These are phyloP conservation scores for Orthosia cruda DNA, from an alignment of 2,888 invertebrate genomes.

Conservation along the genomic window DNA sequence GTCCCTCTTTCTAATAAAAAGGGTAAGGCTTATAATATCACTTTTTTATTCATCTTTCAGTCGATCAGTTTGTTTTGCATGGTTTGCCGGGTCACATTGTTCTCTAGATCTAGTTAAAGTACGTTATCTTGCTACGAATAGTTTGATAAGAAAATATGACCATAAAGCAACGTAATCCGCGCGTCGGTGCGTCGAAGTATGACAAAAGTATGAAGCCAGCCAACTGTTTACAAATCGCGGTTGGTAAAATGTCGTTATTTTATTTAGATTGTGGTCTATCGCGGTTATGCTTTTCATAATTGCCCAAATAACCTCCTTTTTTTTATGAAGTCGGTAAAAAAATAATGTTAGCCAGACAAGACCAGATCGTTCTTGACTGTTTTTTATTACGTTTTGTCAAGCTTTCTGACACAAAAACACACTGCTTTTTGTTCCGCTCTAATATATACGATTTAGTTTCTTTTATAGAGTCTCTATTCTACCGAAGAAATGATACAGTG, in stretches of 20 bases:
- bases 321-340: too few relatives aligned
- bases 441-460: neutral
- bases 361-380: neutral
- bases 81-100: neutral
- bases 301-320: too few relatives aligned
- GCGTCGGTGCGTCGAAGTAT: too few relatives aligned
- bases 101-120: too few relatives aligned
- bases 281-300: neutral
- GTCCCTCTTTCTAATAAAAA: neutral
- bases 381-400: too few relatives aligned
- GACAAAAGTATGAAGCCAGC: too few relatives aligned
- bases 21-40: neutral
- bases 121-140: too few relatives aligned
- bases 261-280: neutral
- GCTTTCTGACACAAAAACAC: too few relatives aligned
- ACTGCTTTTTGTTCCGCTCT: neutral
- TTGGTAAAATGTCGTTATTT: constrained; percentile 6
- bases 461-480: too few relatives aligned
- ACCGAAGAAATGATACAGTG: too few relatives aligned
- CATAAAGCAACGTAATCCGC: too few relatives aligned
- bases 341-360: neutral
- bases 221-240: neutral
- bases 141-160: neutral
- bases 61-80: neutral
- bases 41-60: neutral